Evolutionary conservation across 2,888 invertebrate genomes (phyloP), one percentile per base, ranked within the genome.

Genomic region (Tridacna crocea): DNA sequence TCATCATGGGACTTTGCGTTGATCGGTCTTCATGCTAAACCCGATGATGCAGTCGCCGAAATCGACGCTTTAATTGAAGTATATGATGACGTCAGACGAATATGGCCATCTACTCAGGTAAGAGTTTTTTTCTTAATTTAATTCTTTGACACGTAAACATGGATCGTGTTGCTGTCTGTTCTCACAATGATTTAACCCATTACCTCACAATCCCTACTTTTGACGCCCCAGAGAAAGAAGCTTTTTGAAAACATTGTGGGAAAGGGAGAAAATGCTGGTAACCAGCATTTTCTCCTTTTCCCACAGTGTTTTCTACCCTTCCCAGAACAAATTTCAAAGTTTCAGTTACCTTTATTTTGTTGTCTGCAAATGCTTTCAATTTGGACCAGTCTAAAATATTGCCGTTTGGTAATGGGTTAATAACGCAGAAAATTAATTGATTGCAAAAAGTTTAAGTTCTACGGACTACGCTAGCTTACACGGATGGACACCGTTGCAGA

Each of bases 21-120:
- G 55, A 80, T 87, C 22, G 91, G 89, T 15, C 76, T 91, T 3
- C 91, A 91, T 75, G 82, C 80, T n/a, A 89, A 88, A 74, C 91
- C 91, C 2, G 75, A 22, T 15, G 83, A 88, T 12, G 90, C 90
- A 61, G 87, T 88, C 0, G 63, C 36, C 0, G 91, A 91, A 79
- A 87, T 91, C 13, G 84, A 75, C 12, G 72, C 79, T n/a, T 80
- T 90, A n/a, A 27, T 72, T 12, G 75, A 87, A 55, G 89, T 89
- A 3, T 88, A 88, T 65, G 63, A 84, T 10, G 87, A 87, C 66
- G 77, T 84, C 22, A 77, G 77, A 61, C 36, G 60, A 6, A 47
- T 48, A 15, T 86, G 86, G 83, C 51, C 72, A 0, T 70, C 70
- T n/a, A 19, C 22, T 51, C 22, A 48, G 22, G 70, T 70, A 51